These are phyloP conservation scores for Rhinolophus sinicus DNA, from an alignment of 2,113 vertebrate species.

Conservation along the genomic window DNA sequence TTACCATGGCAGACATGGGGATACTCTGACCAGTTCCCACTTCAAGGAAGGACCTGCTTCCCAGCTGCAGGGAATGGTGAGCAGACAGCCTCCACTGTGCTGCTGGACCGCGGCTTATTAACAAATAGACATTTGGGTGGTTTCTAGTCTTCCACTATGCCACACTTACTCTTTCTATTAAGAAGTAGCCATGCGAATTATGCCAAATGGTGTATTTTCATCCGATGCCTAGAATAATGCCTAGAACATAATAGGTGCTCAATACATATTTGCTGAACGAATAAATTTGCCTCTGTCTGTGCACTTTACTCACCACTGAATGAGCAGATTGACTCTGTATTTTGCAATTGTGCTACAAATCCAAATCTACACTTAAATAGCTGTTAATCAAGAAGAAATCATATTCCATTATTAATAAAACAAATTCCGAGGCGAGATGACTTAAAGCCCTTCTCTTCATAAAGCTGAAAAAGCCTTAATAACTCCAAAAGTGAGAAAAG, in stretches of 20 bases:
- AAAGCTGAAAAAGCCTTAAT: constrained; percentile 22
- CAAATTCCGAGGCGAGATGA: constrained; percentile 40
- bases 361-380: constrained; percentile 39
- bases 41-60: not conserved
- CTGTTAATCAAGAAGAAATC: not conserved
- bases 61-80: not conserved
- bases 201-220: not conserved
- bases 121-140: too few relatives aligned
- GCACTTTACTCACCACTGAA: not conserved
- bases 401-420: constrained; percentile 28
- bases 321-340: not conserved
- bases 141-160: not conserved
- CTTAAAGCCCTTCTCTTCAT: constrained; percentile 12
- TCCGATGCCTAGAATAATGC: not conserved
- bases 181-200: not conserved
- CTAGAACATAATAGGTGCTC: not conserved
- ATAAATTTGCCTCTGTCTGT: not conserved
- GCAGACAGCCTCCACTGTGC: not conserved
- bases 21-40: not conserved
- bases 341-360: not conserved
- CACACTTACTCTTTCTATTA: not conserved
- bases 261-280: not conserved
- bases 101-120: not conserved
- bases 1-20: not conserved
- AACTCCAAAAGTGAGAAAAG: constrained; percentile 25